phyloP scores from a whole-genome alignment of 2,797 vertebrate species.

The Amblyraja radiata region DNA sequence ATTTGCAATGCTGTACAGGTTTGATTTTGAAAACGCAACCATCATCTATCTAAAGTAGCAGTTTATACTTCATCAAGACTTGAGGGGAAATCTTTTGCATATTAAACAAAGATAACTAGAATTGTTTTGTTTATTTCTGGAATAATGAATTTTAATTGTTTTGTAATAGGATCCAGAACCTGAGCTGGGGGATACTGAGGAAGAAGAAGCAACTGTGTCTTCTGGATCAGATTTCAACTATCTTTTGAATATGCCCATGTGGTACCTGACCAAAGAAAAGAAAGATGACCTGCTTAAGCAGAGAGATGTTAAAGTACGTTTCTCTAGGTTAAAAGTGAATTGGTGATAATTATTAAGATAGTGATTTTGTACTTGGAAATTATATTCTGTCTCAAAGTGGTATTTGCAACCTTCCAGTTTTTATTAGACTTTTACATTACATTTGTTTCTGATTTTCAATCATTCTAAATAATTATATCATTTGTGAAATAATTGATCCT shows the following conservation, averaged over 20 bases:
- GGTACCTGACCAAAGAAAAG: conserved; percentile 94
- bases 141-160: neutral
- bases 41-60: neutral
- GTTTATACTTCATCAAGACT: neutral
- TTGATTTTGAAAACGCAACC: too few relatives aligned
- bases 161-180: neutral
- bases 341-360: neutral
- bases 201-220: conserved; percentile 45
- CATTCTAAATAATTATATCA: neutral
- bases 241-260: conserved; percentile 93
- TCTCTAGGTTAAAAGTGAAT: neutral
- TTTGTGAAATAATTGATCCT: too few relatives aligned
- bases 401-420: neutral
- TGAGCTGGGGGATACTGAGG: conserved; percentile 50
- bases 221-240: conserved; percentile 90
- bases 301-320: conserved; percentile 74
- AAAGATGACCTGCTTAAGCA: conserved; percentile 92
- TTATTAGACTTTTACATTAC: neutral
- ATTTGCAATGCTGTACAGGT: too few relatives aligned
- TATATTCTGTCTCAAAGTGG: neutral
- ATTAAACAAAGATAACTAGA: neutral
- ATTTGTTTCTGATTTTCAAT: conserved; percentile 16
- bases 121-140: neutral
- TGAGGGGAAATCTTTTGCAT: neutral
- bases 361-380: neutral